Evolutionary conservation across 2,797 vertebrate genomes (phyloP), one percentile per base, ranked within the genome.

Genomic region (Tenualosa ilisha): DNA sequence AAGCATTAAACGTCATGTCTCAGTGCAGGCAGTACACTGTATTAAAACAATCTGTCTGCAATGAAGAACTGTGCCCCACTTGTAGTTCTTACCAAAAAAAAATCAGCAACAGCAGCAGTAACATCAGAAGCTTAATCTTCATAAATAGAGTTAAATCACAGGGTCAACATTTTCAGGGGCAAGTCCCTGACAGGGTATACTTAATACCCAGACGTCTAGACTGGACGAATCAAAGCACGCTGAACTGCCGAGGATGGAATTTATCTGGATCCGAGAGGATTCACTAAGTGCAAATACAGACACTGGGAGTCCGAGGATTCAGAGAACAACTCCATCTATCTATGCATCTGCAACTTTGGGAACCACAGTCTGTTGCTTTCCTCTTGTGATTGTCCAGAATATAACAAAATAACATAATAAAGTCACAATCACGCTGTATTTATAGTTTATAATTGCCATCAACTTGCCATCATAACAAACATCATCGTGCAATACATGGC

Each of bases 141-240:
- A 79, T 79, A 46, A 79, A 79, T 46, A 43, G 40, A 79, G 17
- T 79, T 43, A 79, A 79, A 79, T 79, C 72, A 79, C 17, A 79
- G 72, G 72, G 72, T 79, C 72, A 46, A 46, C 72, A 46, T 79
- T 79, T 43, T 46, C 37, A 79, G 72, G 72, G 40, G 72, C 7
- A 17, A 46, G 37, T 46, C 15, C 37, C 15, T 79, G 72, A 79
- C 72, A 79, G 72, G 72, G 72, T 79, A 79, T 46, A 46, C 72
- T 79, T 79, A 46, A 79, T 79, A 79, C 37, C 72, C 72, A 79
- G 72, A 46, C 72, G 15, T 79, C 72, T 72, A 72, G 37, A 37
- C 68, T 37, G 37, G 68, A 40, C 31, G 0, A 72, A 40, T 72
- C 31, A 72, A 72, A 37, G 68, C 68, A 72, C 11, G 15, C 68